Evolutionary conservation across 2,113 vertebrate genomes (phyloP), one percentile per base, ranked within the genome.

Genomic region (Stomatorhinus ivindoensis): DNA sequence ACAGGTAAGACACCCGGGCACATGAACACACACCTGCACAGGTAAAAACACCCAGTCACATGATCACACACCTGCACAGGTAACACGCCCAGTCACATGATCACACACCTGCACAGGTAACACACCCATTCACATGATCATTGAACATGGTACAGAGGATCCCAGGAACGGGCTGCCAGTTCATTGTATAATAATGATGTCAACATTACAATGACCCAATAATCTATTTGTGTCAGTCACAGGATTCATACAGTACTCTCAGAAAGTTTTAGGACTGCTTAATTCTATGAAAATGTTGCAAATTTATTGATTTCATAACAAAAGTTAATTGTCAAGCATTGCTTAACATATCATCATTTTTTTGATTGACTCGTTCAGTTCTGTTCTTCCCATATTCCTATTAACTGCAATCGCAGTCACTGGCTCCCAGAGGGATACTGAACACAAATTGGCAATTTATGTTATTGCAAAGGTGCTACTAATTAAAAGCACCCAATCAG

Each of bases 1-100:
- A 96, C 94, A 97, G 94, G 98, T 98, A 93, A 48, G 69, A 61
- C 11, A 3, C 10, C 8, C 1, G 0, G 1, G 69, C 35, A 39
- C 84, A 44, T 51, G 19, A 50, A 39, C 51, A 48, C 8, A 39
- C 42, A 46, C 55, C 19, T 73, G 44, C n/a, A 82, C 11, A 4
- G 51, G 51, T 53, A 53, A 5, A 42, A 1, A 65, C 11, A 3
- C 7, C 10, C 0, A 0, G 1, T 80, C 31, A 35, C 84, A 42
- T 50, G 8, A 48, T 50, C 51, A 61, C 9, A 39, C 44, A 47
- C 58, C 21, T 86, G 27, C 27, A 61, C 13, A 7, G 53, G 21
- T 24, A 58, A 2, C 55, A 58, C 6, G 8, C 55, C 55, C 55
- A 6, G 53, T 82, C 96, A 98, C 90, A 89, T 98, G 35, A 93